phyloP scores from a whole-genome alignment of 2,888 invertebrate genomes.

The Tribolium freemani region DNA sequence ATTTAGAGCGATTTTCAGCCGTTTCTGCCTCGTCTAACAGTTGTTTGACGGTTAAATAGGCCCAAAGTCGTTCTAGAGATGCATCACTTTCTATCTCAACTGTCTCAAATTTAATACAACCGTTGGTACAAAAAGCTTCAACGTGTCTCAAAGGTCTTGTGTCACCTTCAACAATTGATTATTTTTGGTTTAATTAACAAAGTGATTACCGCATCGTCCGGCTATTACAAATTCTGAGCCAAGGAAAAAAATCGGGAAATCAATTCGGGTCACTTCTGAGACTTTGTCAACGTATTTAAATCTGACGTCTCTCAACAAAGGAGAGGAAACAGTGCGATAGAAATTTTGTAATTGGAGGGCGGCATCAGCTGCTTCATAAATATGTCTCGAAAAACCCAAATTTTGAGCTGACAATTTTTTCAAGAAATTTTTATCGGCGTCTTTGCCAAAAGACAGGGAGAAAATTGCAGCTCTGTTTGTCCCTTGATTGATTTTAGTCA shows the following conservation, averaged over 20 bases:
- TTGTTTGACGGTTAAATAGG: slow-evolving; percentile 77
- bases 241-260: slow-evolving; percentile 73
- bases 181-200: neutral
- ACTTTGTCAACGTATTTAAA: slow-evolving; percentile 76
- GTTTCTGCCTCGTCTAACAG: slow-evolving; percentile 71
- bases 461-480: slow-evolving; percentile 69
- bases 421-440: slow-evolving; percentile 76
- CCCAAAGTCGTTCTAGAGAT: slow-evolving; percentile 71
- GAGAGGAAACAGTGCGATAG: slow-evolving; percentile 77
- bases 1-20: slow-evolving; percentile 44
- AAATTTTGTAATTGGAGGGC: slow-evolving; percentile 76
- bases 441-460: slow-evolving; percentile 77
- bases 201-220: slow-evolving; percentile 63
- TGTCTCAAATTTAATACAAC: slow-evolving; percentile 54
- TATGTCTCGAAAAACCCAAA: slow-evolving; percentile 76
- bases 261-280: slow-evolving; percentile 70
- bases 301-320: slow-evolving; percentile 74
- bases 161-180: neutral
- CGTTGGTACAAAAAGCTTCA: slow-evolving; percentile 39
- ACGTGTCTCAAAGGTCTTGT: neutral
- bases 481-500: slow-evolving; percentile 68
- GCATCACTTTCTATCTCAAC: slow-evolving; percentile 55
- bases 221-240: slow-evolving; percentile 77
- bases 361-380: slow-evolving; percentile 78
- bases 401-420: slow-evolving; percentile 75